Evolutionary conservation across 2,888 invertebrate species (phyloP).

Genomic region (Coenonympha arcania): DNA sequence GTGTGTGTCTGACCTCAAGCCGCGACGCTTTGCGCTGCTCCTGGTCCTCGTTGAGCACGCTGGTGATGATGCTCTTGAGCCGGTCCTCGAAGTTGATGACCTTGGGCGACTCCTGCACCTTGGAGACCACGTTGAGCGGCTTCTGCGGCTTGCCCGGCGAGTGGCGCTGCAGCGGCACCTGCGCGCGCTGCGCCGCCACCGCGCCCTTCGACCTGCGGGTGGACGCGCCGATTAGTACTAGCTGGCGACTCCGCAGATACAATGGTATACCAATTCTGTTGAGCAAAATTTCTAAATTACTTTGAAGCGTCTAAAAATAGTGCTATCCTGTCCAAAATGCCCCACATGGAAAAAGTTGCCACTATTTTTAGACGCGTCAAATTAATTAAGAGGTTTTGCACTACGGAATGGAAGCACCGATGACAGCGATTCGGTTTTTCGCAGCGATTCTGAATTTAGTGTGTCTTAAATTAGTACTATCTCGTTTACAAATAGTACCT

Average conservation of each 20-base stretch:
- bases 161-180: slow-evolving; percentile 40
- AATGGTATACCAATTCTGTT: background rate
- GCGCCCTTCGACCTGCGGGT: slow-evolving; percentile 30
- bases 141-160: slow-evolving; percentile 59
- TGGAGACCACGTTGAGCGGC: slow-evolving; percentile 60
- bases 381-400: too few relatives aligned
- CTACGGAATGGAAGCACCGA: too few relatives aligned
- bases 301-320: too few relatives aligned
- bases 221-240: too few relatives aligned
- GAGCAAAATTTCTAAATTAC: background rate
- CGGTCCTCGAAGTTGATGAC: slow-evolving; percentile 90
- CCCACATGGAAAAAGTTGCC: too few relatives aligned
- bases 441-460: too few relatives aligned
- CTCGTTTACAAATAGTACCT: too few relatives aligned
- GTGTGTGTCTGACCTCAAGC: slow-evolving; percentile 25
- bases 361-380: too few relatives aligned
- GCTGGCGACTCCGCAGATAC: too few relatives aligned
- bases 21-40: slow-evolving; percentile 39
- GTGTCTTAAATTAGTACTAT: too few relatives aligned
- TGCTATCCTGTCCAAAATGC: too few relatives aligned
- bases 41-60: slow-evolving; percentile 89
- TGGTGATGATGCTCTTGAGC: slow-evolving; percentile 88
- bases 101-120: slow-evolving; percentile 85
- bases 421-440: too few relatives aligned
- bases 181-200: slow-evolving; percentile 38